Evolutionary conservation across 2,888 invertebrate species (phyloP), one percentile per base, ranked within the genome.

Genomic region (Plusia festucae): DNA sequence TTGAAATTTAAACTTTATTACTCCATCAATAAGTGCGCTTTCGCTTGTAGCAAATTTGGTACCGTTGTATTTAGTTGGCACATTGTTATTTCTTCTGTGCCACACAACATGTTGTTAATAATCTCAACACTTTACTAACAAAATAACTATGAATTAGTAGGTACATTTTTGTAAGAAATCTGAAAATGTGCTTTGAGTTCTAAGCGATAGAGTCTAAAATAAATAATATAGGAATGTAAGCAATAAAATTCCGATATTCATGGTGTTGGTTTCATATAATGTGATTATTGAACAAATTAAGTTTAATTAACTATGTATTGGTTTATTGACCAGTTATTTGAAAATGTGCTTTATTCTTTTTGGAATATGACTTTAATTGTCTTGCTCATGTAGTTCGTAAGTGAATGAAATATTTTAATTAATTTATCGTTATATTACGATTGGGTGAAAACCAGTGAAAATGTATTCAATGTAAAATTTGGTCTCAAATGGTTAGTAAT

Each of bases 391-490:
- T 70, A 54, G 46, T 40, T 20, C 16, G 51, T 44, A 54, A 52
- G 27, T 27, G n/a, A 51, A 7, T 34, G 15, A n/a, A 5, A 40
- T n/a, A 40, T n/a, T 40, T 15, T 6, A 40, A n/a, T 40, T 34
- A 34, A n/a, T n/a, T 34, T 34, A 5, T 34, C 13, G 34, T 34
- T 40, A 40, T n/a, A n/a, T 40, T 40, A n/a, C 13, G 34, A 15
- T n/a, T n/a, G n/a, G n/a, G n/a, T n/a, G 13, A 34, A 40, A 40
- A 40, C 40, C 40, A 40, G 40, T 40, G n/a, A 55, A 61, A 74
- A 60, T 30, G 72, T 74, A 73, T 70, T 75, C 44, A 59, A 53
- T 59, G 53, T 53, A n/a, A 9, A 9, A 1, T 30, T 53, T 53
- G 16, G 60, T 75, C 75, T 65, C 58, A 34, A 44, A 0, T 18